Evolutionary conservation across 2,888 invertebrate species (phyloP).

Genomic region (Selenia dentaria): DNA sequence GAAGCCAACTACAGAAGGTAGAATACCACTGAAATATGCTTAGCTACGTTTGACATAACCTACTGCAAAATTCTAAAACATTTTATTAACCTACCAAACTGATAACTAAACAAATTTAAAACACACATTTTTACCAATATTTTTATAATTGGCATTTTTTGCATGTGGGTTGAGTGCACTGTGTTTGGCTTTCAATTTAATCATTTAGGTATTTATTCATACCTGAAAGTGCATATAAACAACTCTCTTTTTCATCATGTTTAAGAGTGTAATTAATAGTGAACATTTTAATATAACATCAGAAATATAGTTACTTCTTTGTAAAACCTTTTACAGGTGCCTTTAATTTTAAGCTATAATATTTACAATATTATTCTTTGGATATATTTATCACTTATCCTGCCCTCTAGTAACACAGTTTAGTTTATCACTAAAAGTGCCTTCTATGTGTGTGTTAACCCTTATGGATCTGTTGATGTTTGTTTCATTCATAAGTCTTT

Average conservation of each 20-base stretch:
- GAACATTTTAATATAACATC: too few relatives aligned
- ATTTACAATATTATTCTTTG: too few relatives aligned
- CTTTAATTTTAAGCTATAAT: too few relatives aligned
- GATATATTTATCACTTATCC: too few relatives aligned
- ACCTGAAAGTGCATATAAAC: background rate
- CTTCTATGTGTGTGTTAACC: too few relatives aligned
- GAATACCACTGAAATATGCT: constrained; percentile 60
- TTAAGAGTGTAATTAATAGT: too few relatives aligned
- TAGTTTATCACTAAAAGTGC: too few relatives aligned
- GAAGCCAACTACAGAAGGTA: constrained; percentile 78
- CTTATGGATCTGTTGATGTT: too few relatives aligned
- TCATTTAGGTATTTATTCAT: background rate
- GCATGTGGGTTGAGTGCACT: constrained; percentile 63
- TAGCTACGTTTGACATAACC: constrained; percentile 81
- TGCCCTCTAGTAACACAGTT: too few relatives aligned
- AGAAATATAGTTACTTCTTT: too few relatives aligned
- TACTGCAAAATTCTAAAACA: constrained; percentile 60
- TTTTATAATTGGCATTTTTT: constrained; percentile 58
- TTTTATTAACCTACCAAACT: constrained; percentile 23
- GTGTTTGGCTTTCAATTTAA: constrained; percentile 10
- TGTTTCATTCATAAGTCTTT: too few relatives aligned
- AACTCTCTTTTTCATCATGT: background rate
- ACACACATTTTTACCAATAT: constrained; percentile 42
- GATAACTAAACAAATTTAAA: constrained; percentile 37
- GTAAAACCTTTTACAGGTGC: too few relatives aligned